Conservation (phyloP, 2,113 vertebrate genomes). For the Nesogale talazaci region DNA sequence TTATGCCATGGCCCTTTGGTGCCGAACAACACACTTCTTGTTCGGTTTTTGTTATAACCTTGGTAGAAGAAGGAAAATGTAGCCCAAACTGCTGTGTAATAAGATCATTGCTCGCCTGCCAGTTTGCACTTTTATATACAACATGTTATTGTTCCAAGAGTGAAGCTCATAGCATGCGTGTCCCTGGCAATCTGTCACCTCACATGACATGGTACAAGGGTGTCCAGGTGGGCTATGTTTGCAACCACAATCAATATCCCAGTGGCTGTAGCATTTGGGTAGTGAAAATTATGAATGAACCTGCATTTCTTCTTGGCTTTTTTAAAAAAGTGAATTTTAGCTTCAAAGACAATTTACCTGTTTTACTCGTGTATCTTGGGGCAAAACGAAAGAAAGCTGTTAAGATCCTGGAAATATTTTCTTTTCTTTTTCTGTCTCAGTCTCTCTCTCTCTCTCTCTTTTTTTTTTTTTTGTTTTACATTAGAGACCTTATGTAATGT, state of each 20-base stretch:
- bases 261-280: slow-evolving; percentile 8
- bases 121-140: background rate
- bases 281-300: slow-evolving; percentile 65
- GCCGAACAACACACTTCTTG: background rate
- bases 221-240: slow-evolving; percentile 20
- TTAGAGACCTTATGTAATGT: slow-evolving; percentile 79
- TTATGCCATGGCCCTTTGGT: slow-evolving; percentile 49
- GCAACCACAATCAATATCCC: background rate
- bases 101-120: slow-evolving; percentile 8
- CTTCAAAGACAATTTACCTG: slow-evolving; percentile 68
- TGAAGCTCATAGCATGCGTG: slow-evolving; percentile 18
- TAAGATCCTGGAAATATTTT: slow-evolving; percentile 76
- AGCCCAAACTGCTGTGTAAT: background rate
- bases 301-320: slow-evolving; percentile 22
- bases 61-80: slow-evolving; percentile 50
- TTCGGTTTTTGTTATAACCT: slow-evolving; percentile 44
- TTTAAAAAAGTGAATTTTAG: slow-evolving; percentile 58
- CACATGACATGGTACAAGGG: slow-evolving; percentile 21
- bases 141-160: slow-evolving; percentile 14
- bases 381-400: slow-evolving; percentile 61
- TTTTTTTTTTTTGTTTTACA: slow-evolving; percentile 69
- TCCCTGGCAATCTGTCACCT: slow-evolving; percentile 55
- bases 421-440: slow-evolving; percentile 73
- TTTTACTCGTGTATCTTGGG: slow-evolving; percentile 57
- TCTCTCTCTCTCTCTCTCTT: too few relatives aligned